Conservation (phyloP, 30 jellyfish, hydroid and myxozoan species). For the Aurelia aurita region DNA sequence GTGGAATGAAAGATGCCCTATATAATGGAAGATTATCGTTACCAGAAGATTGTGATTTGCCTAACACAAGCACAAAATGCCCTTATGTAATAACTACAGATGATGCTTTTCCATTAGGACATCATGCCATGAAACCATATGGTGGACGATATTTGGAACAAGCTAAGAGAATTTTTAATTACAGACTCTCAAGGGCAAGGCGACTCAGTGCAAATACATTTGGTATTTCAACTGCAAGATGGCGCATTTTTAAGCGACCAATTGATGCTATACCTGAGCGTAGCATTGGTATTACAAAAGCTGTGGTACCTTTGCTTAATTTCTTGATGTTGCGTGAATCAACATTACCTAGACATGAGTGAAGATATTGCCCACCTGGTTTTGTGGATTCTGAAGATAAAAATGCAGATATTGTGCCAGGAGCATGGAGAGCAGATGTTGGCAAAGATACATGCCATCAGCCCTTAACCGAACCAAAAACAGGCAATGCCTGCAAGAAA, state of each 20-base stretch:
- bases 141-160: conserved; percentile 65
- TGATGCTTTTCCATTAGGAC: conserved; percentile 77
- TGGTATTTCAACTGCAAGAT: conserved; percentile 75
- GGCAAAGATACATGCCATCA: conserved; percentile 39
- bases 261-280: conserved; percentile 71
- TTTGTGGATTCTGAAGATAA: conserved; percentile 45
- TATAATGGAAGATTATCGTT: conserved; percentile 13
- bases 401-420: conserved; percentile 48
- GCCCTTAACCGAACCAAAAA: conserved; percentile 20
- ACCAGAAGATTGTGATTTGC: conserved; percentile 48
- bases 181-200: conserved; percentile 80
- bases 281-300: conserved; percentile 61
- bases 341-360: conserved; percentile 39
- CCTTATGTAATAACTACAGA: conserved; percentile 76
- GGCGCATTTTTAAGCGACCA: conserved; percentile 73
- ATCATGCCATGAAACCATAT: conserved; percentile 74
- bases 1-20: conserved; percentile 39
- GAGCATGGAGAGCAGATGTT: conserved; percentile 48
- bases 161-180: conserved; percentile 51
- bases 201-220: conserved; percentile 74
- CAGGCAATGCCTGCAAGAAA: conserved; percentile 41
- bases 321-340: conserved; percentile 56
- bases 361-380: conserved; percentile 69
- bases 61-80: conserved; percentile 50
- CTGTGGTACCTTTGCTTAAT: conserved; percentile 74